Evolutionary conservation across 2,113 vertebrate genomes (phyloP).

Genomic region (Microcebus lehilahytsara): DNA sequence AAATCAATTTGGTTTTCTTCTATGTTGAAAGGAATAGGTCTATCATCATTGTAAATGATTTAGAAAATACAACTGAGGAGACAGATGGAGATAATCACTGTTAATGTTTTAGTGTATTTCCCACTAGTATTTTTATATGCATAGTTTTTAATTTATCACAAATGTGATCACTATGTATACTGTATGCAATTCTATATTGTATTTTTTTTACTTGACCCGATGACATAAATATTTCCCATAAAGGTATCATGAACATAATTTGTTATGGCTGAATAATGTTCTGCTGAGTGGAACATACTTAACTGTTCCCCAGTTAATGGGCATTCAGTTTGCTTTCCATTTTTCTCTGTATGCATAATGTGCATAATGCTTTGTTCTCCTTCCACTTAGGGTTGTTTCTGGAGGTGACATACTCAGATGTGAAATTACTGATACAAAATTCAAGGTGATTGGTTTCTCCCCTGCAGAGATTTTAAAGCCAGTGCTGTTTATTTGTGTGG

Average conservation of each 20-base stretch:
- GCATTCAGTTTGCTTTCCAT: neutral
- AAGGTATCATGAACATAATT: neutral
- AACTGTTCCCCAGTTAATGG: neutral
- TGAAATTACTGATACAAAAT: neutral
- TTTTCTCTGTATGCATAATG: neutral
- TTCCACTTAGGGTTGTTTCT: neutral
- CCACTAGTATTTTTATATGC: neutral
- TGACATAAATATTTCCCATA: neutral
- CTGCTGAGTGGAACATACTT: neutral
- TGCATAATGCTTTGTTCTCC: too few relatives aligned
- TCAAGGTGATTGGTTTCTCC: neutral
- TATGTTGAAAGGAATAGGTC: neutral
- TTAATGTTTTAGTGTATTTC: neutral
- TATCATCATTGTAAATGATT: neutral
- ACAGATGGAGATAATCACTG: slow-evolving; percentile 11
- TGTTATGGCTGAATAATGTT: neutral
- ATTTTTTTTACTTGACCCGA: neutral
- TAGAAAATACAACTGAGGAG: neutral
- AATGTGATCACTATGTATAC: neutral
- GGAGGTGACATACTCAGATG: neutral
- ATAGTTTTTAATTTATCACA: neutral
- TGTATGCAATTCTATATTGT: neutral
- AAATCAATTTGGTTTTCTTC: neutral
- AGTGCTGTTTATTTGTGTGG: neutral
- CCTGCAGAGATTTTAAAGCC: neutral